Conservation (phyloP, 2,113 vertebrate genomes). For the Petromus typicus region DNA sequence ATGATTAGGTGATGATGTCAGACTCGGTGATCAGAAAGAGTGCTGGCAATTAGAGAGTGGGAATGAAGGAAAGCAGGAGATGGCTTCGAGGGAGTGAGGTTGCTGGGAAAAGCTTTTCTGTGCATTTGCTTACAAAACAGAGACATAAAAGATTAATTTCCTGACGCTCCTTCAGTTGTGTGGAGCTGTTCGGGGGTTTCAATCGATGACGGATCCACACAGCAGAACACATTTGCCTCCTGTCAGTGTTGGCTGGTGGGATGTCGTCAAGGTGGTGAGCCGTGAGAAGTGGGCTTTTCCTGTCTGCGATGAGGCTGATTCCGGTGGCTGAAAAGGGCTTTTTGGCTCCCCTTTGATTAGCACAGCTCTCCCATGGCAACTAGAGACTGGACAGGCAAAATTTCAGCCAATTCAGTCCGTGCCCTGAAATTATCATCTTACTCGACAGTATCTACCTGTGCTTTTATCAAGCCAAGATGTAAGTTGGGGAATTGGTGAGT, state of each 20-base stretch:
- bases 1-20: neutral
- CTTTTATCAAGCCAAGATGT: neutral
- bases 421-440: neutral
- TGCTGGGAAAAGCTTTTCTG: neutral
- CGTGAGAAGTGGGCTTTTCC: neutral
- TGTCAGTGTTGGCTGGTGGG: neutral
- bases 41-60: neutral
- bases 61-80: neutral
- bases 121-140: neutral
- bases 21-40: neutral
- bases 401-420: neutral
- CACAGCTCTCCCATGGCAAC: neutral
- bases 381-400: neutral
- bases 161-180: neutral
- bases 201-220: neutral
- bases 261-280: neutral
- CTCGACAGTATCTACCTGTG: neutral
- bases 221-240: neutral
- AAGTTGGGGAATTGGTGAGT: neutral
- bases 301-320: neutral
- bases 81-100: neutral
- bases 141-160: neutral
- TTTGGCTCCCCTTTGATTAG: neutral
- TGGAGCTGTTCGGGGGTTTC: constrained; percentile 26
- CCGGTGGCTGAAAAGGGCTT: neutral